Evolutionary conservation across 2,797 vertebrate species (phyloP).

Genomic region (Ibycter americanus): DNA sequence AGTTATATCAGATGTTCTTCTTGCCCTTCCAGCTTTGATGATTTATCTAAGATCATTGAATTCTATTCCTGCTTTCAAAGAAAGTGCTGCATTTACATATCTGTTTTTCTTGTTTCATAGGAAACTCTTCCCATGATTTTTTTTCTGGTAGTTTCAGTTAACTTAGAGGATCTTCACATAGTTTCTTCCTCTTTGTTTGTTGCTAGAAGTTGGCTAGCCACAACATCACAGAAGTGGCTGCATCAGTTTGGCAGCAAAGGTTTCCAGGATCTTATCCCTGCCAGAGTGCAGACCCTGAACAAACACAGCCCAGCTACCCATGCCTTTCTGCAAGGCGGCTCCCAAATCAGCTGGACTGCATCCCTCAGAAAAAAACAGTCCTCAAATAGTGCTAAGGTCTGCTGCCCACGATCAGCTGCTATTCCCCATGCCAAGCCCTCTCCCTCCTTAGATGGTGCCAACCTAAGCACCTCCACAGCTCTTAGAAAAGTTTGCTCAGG

Average conservation of each 20-base stretch:
- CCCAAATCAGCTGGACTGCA: background rate
- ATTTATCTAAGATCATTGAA: background rate
- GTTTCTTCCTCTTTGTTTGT: background rate
- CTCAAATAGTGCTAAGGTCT: background rate
- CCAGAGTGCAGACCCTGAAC: background rate
- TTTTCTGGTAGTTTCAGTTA: background rate
- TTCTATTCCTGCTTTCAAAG: background rate
- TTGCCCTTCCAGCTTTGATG: background rate
- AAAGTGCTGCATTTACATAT: accelerated
- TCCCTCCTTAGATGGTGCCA: background rate
- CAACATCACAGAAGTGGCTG: background rate
- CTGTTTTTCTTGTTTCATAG: background rate
- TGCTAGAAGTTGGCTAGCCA: background rate
- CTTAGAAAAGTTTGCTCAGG: background rate
- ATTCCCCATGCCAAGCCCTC: background rate
- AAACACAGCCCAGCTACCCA: background rate
- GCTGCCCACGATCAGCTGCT: accelerated
- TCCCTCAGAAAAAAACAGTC: background rate
- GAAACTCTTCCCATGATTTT: background rate
- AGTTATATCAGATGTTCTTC: background rate
- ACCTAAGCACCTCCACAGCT: background rate
- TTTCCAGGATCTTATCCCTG: background rate
- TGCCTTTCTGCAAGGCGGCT: background rate
- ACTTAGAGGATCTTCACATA: background rate
- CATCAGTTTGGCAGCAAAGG: background rate